phyloP scores from a whole-genome alignment of 2,888 invertebrate genomes.

The Gymnoscelis rufifasciata region DNA sequence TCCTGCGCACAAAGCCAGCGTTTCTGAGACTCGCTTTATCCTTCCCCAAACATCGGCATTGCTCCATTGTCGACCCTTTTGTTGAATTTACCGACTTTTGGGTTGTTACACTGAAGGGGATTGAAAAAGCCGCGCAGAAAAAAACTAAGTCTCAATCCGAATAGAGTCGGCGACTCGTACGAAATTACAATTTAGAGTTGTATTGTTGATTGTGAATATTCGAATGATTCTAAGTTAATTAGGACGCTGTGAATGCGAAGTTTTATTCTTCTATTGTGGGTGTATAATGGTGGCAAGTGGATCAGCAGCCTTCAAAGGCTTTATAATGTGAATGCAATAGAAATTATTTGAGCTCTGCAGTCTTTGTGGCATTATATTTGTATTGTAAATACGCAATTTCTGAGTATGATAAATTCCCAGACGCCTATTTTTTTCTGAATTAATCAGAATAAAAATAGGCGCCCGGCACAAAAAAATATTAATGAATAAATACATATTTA shows the following conservation, averaged over 20 bases:
- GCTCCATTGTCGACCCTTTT: constrained; percentile 66
- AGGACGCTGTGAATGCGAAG: constrained; percentile 11
- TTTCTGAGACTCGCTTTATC: constrained; percentile 70
- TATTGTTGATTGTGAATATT: constrained; percentile 30
- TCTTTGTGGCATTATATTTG: background rate
- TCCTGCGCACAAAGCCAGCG: constrained; percentile 54
- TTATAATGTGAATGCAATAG: background rate
- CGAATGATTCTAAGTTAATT: constrained; percentile 36
- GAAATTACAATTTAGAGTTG: constrained; percentile 44
- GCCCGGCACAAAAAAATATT: too few relatives aligned
- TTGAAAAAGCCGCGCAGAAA: constrained; percentile 50
- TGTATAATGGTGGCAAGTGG: background rate
- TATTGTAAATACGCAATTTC: too few relatives aligned
- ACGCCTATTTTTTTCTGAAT: too few relatives aligned
- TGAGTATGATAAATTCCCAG: too few relatives aligned
- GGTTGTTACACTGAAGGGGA: constrained; percentile 63
- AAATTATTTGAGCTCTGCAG: background rate
- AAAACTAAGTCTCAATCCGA: constrained; percentile 52
- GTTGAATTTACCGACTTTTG: constrained; percentile 76
- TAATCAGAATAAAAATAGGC: too few relatives aligned
- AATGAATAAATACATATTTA: too few relatives aligned
- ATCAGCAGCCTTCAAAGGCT: background rate
- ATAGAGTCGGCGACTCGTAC: constrained; percentile 50
- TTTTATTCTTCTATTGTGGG: constrained; percentile 1
- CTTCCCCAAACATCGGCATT: constrained; percentile 75